Conservation (phyloP, 1,140 invertebrate genomes). For the Eulimnadia texana region DNA sequence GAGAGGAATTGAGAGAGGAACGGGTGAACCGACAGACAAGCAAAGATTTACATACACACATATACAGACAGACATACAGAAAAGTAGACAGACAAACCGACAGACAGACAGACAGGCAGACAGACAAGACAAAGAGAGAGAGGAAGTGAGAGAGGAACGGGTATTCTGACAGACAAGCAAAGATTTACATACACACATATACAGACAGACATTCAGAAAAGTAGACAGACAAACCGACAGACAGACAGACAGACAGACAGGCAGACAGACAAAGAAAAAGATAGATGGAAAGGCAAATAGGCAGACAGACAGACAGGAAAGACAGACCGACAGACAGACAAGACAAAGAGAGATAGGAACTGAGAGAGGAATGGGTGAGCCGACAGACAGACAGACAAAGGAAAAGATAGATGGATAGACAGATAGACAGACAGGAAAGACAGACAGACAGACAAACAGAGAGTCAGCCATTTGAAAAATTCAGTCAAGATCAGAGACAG, state of each 20-base stretch:
- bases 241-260: neutral
- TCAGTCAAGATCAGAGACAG: too few species aligned
- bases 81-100: neutral
- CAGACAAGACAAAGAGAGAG: neutral
- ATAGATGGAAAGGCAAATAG: neutral
- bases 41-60: neutral
- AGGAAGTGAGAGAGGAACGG: neutral
- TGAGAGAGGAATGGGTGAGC: neutral
- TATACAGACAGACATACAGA: neutral
- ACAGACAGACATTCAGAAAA: neutral
- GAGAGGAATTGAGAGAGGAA: neutral
- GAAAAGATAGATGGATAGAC: neutral
- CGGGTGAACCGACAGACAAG: neutral
- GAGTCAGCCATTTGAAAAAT: neutral
- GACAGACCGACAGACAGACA: neutral
- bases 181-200: too few species aligned
- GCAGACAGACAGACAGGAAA: neutral
- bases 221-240: neutral
- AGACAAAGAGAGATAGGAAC: neutral
- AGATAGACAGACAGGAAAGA: neutral
- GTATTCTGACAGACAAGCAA: neutral
- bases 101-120: neutral
- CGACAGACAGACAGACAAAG: neutral
- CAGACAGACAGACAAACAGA: neutral
- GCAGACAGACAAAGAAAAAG: neutral